Evolutionary conservation across 2,797 vertebrate species (phyloP), one percentile per base, ranked within the genome.

Genomic region (Scolopax bukidnonensis): DNA sequence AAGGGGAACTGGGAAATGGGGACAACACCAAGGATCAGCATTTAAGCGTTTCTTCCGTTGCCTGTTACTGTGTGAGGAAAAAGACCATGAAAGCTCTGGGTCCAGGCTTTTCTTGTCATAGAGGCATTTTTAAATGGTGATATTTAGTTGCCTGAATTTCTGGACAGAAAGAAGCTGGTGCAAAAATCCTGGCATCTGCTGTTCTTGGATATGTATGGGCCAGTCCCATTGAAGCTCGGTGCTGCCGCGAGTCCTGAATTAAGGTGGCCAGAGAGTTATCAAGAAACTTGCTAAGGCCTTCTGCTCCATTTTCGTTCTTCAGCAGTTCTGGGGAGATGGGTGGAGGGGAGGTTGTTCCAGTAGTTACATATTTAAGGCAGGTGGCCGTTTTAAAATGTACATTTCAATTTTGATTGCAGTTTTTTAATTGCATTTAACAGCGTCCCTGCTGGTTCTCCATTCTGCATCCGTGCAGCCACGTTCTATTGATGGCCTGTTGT

Each of bases 401-500:
- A 0, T 97, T 97, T 97, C 97, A 83, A 96, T 97, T 96, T 97
- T 97, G 97, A 97, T 97, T 96, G 97, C 97, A 96, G 96, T 97
- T 96, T 97, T 95, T 96, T 95, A 97, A 97, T 97, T 97, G 96
- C 97, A 95, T 97, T 97, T 97, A 96, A 97, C 97, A 97, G 97
- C 94, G 97, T 94, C 95, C 96, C 97, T 95, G 91, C 96, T 96
- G 97, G 95, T 96, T 96, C 96, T 97, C 91, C 97, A 96, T 96
- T 97, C 97, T 96, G 96, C 96, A 96, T 96, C 96, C 10, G 95
- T 97, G 94, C 96, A 97, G 96, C 96, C 96, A 93, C 96, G 96
- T 97, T 97, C 97, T 97, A 96, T 97, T 97, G 97, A 97, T 96
- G 97, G 97, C 97, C 96, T 96, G 97, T 97, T 97, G 96, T 96